Evolutionary conservation across 2,113 vertebrate genomes (phyloP).

Genomic region (Nestor notabilis): DNA sequence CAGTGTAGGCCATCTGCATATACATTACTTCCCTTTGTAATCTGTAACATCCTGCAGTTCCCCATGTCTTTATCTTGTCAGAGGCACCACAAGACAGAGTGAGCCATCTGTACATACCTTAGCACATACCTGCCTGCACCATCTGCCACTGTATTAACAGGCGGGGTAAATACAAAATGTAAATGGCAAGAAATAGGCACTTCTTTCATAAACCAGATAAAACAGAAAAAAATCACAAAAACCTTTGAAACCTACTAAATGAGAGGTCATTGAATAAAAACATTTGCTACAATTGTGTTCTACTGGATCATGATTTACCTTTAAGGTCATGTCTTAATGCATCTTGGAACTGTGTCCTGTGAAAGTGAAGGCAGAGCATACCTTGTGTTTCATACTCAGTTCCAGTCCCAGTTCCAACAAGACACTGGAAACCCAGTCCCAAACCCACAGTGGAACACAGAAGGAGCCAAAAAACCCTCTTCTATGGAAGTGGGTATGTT

Average conservation of each 20-base stretch:
- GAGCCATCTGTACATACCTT: constrained; percentile 31
- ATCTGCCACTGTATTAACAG: constrained; percentile 1
- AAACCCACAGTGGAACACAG: background rate
- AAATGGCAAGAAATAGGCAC: background rate
- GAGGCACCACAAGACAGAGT: background rate
- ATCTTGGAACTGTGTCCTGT: background rate
- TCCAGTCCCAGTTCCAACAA: background rate
- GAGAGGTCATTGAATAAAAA: background rate
- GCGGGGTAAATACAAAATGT: background rate
- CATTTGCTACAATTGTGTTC: background rate
- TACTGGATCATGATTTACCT: background rate
- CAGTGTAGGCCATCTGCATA: constrained; percentile 18
- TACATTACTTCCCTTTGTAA: background rate
- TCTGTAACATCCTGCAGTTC: background rate
- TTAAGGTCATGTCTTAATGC: background rate
- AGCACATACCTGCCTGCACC: constrained; percentile 10
- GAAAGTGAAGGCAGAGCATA: background rate
- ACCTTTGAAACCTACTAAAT: background rate
- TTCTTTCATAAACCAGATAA: background rate
- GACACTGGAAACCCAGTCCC: background rate
- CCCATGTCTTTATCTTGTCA: constrained; percentile 38
- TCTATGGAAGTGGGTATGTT: background rate
- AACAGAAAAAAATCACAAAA: rapidly evolving
- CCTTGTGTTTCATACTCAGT: background rate
- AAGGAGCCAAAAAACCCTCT: background rate